phyloP scores from a whole-genome alignment of 2,888 invertebrate species.

The Sesia apiformis region DNA sequence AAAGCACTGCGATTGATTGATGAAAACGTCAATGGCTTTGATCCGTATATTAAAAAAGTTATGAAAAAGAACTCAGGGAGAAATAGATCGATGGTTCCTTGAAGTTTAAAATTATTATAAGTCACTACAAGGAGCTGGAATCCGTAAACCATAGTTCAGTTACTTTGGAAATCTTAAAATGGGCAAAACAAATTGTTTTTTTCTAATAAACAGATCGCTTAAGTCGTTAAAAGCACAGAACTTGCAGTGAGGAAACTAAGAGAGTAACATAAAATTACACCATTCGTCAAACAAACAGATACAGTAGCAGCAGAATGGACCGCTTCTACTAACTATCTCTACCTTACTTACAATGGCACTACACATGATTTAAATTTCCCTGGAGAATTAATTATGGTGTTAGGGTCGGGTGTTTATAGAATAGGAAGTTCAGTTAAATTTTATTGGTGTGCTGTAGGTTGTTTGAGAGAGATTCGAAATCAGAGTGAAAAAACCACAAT shows the following conservation, averaged over 20 bases:
- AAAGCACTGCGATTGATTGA: conserved; percentile 99
- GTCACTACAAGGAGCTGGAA: conserved; percentile 81
- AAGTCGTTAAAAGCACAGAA: conserved; percentile 89
- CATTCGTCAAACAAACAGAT: conserved; percentile 97
- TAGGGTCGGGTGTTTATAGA: conserved; percentile 96
- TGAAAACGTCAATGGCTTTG: conserved; percentile 94
- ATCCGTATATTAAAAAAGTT: conserved; percentile 85
- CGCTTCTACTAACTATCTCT: conserved; percentile 98
- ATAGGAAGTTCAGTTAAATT: conserved; percentile 99
- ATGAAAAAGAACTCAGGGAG: conserved; percentile 88
- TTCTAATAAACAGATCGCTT: conserved; percentile 96
- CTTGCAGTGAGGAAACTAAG: conserved; percentile 85
- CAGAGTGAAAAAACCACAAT: conserved; percentile 94
- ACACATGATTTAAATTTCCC: conserved; percentile 88
- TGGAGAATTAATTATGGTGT: conserved; percentile 88
- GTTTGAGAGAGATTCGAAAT: conserved; percentile 90
- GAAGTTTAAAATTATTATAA: conserved; percentile 94
- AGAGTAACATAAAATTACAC: conserved; percentile 83
- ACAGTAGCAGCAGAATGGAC: conserved; percentile 99
- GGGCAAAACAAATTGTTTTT: conserved; percentile 97
- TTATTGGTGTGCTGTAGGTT: conserved; percentile 99
- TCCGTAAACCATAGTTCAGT: conserved; percentile 76
- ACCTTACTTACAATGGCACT: conserved; percentile 94
- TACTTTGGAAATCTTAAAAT: conserved; percentile 77
- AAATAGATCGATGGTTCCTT: conserved; percentile 98